Percentiles rank a stretch among this genome's conserved stretches.
These are phyloP conservation scores for Heliconius cydno DNA, from an alignment of 2,888 invertebrate species.

Conservation along the genomic window DNA sequence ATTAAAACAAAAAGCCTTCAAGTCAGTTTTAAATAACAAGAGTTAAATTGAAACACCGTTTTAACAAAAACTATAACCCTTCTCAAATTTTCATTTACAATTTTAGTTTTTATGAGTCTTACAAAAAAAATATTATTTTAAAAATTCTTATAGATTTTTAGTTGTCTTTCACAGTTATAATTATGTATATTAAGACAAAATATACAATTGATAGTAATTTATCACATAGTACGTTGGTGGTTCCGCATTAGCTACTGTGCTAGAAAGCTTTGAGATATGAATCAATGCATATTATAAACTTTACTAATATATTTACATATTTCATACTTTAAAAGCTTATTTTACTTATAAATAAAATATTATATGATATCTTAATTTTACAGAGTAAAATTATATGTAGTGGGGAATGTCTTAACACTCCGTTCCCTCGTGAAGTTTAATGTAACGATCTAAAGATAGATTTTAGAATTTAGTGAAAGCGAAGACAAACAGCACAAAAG, in stretches of 20 bases:
- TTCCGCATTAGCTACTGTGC: conserved; percentile 53
- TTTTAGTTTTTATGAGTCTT: not conserved
- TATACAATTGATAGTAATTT: conserved; percentile 57
- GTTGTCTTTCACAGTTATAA: not conserved
- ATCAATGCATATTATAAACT: not conserved
- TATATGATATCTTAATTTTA: too few relatives aligned
- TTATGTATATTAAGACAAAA: conserved; percentile 31
- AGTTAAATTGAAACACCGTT: not conserved
- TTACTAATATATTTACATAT: conserved; percentile 9
- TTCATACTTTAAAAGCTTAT: not conserved
- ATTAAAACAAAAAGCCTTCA: not conserved
- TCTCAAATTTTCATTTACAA: not conserved
- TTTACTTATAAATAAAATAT: too few relatives aligned
- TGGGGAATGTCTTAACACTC: too few relatives aligned
- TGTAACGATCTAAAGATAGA: too few relatives aligned
- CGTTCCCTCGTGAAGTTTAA: too few relatives aligned
- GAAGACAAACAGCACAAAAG: too few relatives aligned
- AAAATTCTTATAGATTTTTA: not conserved
- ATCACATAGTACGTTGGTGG: conserved; percentile 61
- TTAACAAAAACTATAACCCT: not conserved
- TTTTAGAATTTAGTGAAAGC: too few relatives aligned
- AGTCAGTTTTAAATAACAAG: not conserved
- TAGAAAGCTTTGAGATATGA: conserved; percentile 33
- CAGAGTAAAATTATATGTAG: too few relatives aligned
- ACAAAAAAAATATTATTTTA: not conserved